Base-by-base conservation (phyloP, 2,113 vertebrate species). In the Anthoscopus minutus region DNA sequence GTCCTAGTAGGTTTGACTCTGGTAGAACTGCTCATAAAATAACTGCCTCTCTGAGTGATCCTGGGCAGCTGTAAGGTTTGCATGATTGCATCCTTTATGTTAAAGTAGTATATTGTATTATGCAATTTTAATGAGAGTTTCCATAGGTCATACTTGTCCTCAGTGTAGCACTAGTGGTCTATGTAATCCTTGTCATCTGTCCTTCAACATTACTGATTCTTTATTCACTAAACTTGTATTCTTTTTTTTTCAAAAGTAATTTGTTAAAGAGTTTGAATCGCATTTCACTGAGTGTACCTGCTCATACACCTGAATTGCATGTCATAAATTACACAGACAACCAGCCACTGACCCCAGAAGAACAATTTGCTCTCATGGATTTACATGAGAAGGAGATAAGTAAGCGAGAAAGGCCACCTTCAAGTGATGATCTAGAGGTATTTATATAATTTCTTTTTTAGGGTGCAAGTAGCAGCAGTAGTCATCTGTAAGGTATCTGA, bases 361-460 rank as follows among this genome's bases (percentile, higher is more conserved):
- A 99, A 62, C 99, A 99, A 92, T 97, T 98, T 61, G 79, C 95
- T 78, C 57, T 98, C 42, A 99, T 99, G 95, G n/a, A 84, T 40
- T 96, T 94, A 15, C 78, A 97, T 38, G 98, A 99, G 87, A 95
- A 96, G 80, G 94, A 97, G 86, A 97, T 80, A 44, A 90, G 67
- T 56, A 93, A 80, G n/a, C 79, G 16, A 86, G 95, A 97, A 93
- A 64, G 37, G 35, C 76, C 91, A 31, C 98, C 98, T 35, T 98
- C 97, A 56, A 78, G 93, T 53, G 96, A 15, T 88, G 99, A 99
- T 91, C 47, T 99, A 77, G 98, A 99, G 96, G 99, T 98, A 96
- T 87, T 87, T 61, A 31, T 31, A 22, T 24, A 11, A 73, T 86
- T 67, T 82, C 10, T 35, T 80, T n/a, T 71, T 91, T 35, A 51